These are phyloP conservation scores for Deroptyus accipitrinus DNA, from an alignment of 2,113 vertebrate species.

Conservation along the genomic window DNA sequence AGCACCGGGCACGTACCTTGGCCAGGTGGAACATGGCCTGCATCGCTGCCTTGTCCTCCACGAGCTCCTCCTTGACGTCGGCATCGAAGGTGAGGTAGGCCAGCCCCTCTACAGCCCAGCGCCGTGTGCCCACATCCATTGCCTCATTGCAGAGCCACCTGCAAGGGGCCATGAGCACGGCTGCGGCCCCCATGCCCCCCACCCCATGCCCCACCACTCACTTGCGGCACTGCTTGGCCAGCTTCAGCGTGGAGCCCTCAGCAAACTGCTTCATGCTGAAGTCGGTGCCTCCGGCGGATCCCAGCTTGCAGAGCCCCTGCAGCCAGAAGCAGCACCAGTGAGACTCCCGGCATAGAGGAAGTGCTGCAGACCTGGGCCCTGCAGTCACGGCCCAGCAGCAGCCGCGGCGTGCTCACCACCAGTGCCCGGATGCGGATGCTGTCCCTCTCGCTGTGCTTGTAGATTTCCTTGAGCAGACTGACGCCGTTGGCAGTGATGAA, in stretches of 20 bases:
- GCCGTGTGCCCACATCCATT: conserved; percentile 83
- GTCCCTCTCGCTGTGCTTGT: conserved; percentile 92
- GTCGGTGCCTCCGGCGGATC: conserved; percentile 94
- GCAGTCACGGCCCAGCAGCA: background rate
- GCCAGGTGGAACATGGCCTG: conserved; percentile 92
- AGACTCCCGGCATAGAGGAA: background rate
- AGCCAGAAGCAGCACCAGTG: background rate
- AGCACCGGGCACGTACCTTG: conserved; percentile 69
- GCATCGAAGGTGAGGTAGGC: conserved; percentile 97
- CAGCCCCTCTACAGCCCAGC: conserved; percentile 95
- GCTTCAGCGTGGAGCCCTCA: conserved; percentile 92
- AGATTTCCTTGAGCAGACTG: conserved; percentile 93
- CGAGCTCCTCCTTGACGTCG: conserved; percentile 94
- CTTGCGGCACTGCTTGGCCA: conserved; percentile 98
- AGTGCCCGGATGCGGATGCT: conserved; percentile 93
- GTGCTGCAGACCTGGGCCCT: accelerated
- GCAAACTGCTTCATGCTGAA: conserved; percentile 99
- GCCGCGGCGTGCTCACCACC: conserved; percentile 77
- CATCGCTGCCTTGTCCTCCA: conserved; percentile 87
- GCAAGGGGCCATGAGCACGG: background rate
- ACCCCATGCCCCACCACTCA: conserved; percentile 65
- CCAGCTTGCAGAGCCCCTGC: conserved; percentile 96
- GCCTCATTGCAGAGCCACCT: conserved; percentile 95
- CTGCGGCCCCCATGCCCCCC: accelerated
- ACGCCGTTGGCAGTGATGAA: conserved; percentile 95